Evolutionary conservation across 1,140 invertebrate genomes (phyloP).

Genomic region (Brachionus sp.): DNA sequence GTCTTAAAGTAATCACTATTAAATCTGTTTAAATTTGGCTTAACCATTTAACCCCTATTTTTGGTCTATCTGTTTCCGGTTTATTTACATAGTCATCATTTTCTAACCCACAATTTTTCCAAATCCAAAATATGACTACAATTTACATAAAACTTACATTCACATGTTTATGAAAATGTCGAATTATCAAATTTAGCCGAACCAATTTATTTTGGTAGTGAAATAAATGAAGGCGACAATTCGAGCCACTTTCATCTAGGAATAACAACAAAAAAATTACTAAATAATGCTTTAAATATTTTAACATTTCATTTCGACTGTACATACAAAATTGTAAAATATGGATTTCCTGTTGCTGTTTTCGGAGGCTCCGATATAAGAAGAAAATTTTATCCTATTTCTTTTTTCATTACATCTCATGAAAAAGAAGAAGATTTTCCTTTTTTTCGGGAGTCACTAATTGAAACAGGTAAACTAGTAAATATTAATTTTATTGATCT

Average conservation of each 20-base stretch:
- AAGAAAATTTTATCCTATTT: not conserved
- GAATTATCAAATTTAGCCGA: not conserved
- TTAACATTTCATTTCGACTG: slow-evolving; percentile 4
- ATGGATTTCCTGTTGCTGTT: not conserved
- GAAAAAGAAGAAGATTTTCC: not conserved
- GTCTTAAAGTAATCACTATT: too few relatives aligned
- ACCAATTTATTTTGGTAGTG: slow-evolving; percentile 5
- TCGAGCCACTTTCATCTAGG: too few relatives aligned
- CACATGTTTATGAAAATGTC: not conserved
- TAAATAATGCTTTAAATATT: not conserved
- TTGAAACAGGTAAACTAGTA: not conserved
- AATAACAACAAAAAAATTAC: not conserved
- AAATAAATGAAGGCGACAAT: slow-evolving; percentile 16
- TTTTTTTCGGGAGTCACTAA: slow-evolving; percentile 1
- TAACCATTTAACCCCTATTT: too few relatives aligned
- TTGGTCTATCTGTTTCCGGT: too few relatives aligned
- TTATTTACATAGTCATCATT: too few relatives aligned
- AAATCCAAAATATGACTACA: too few relatives aligned
- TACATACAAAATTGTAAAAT: too few relatives aligned
- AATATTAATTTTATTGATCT: slow-evolving; percentile 20
- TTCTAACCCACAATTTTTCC: too few relatives aligned
- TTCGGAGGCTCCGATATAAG: not conserved
- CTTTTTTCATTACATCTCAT: slow-evolving; percentile 8
- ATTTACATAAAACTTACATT: too few relatives aligned
- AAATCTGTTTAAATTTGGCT: too few relatives aligned